These are phyloP conservation scores for Heliconius ismenius DNA, from an alignment of 2,888 invertebrate species.

Conservation along the genomic window DNA sequence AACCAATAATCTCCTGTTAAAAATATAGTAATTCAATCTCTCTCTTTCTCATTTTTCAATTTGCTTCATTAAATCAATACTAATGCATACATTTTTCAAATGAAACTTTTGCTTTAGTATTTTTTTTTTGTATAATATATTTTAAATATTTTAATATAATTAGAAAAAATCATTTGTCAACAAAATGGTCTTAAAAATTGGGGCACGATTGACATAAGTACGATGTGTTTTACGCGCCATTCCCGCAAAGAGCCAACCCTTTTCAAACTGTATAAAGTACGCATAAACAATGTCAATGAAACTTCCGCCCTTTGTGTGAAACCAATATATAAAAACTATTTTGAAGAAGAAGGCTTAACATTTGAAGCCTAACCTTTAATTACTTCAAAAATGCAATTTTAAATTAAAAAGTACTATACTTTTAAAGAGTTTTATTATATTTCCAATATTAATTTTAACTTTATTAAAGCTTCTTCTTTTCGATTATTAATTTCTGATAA, in stretches of 20 bases:
- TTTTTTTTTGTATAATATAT: not conserved
- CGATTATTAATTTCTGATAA: not conserved
- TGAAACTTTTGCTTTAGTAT: not conserved
- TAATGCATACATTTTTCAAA: not conserved
- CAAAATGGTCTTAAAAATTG: slow-evolving; percentile 20
- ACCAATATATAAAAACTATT: slow-evolving; percentile 3
- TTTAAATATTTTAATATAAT: not conserved
- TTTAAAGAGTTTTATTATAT: not conserved
- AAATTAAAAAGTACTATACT: not conserved
- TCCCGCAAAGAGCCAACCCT: slow-evolving; percentile 33
- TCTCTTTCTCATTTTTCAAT: not conserved
- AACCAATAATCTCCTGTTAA: not conserved
- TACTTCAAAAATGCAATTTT: not conserved
- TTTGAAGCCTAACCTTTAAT: not conserved
- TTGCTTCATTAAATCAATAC: not conserved
- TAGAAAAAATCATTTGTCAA: not conserved
- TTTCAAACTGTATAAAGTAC: slow-evolving; percentile 34
- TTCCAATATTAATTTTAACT: not conserved
- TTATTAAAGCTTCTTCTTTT: not conserved
- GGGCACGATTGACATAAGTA: slow-evolving; percentile 31
- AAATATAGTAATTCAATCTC: not conserved
- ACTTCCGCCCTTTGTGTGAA: slow-evolving; percentile 14
- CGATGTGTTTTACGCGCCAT: slow-evolving; percentile 35
- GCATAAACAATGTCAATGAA: slow-evolving; percentile 19
- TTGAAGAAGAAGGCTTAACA: not conserved